Evolutionary conservation across 1,140 invertebrate species (phyloP), one percentile per base, ranked within the genome.

Genomic region (Hylaeus volcanicus): DNA sequence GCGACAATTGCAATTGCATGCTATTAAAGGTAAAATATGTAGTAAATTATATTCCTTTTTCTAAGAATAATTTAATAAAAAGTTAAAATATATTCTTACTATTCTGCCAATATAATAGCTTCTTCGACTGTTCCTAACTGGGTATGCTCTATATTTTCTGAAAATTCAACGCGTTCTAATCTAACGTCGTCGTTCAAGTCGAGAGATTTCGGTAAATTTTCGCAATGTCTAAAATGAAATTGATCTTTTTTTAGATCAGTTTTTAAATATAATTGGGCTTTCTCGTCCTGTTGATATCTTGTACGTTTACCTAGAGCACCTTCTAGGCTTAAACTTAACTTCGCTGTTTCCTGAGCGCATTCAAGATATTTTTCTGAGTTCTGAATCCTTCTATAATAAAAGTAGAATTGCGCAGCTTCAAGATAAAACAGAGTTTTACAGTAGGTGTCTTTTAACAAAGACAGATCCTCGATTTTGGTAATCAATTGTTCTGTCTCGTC

Each of bases 271-370:
- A 99, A 92, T 89, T 99, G 98, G 0, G 98, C 95, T 41, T 98
- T 92, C 60, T 96, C 94, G 71, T 96, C 95, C 86, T 96, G 93
- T 92, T 99, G 98, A 92, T 95, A 98, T 89, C 96, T 96, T 26
- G 98, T 99, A 79, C 98, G 94, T 92, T 97, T 98, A 9, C 98
- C 98, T 66, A 99, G 85, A 64, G 88, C 89, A 94, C 95, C 96
- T 91, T 94, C 94, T 12, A 97, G 92, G 86, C 96, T 94, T 45
- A 98, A 92, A 65, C 95, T 94, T 65, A 98, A 90, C 63, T 95
- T 94, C 45, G 96, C 92, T 43, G 95, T 84, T 26, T 94, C 90
- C 86, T 94, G 94, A 1, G 96, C 96, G 76, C 93, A 92, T 39
- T 95, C 92, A 12, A 98, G 93, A 89, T 96, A 94, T 76, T 96